Evolutionary conservation across 2,797 vertebrate species (phyloP).

Genomic region (Falco columbarius): DNA sequence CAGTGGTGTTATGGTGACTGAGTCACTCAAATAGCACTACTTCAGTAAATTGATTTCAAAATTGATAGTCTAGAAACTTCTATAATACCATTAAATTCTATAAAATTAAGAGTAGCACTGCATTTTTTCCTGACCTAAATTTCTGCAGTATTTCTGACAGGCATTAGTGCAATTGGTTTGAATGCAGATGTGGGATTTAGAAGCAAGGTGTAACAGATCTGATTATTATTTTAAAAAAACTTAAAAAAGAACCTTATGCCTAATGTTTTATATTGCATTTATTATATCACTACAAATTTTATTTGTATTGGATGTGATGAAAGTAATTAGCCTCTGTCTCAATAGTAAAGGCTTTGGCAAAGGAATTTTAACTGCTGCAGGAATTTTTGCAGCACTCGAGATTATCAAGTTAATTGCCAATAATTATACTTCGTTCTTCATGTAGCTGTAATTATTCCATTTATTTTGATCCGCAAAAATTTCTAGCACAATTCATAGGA

Average conservation of each 20-base stretch:
- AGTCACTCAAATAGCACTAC: not conserved
- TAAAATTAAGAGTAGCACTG: not conserved
- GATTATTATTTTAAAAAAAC: not conserved
- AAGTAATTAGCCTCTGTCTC: not conserved
- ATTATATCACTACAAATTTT: not conserved
- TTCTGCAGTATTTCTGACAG: not conserved
- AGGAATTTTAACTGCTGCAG: not conserved
- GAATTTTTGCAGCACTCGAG: not conserved
- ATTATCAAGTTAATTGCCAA: not conserved
- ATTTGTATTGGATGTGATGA: not conserved
- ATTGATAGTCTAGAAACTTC: not conserved
- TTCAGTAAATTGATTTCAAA: not conserved
- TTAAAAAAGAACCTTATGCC: not conserved
- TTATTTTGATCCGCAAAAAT: not conserved
- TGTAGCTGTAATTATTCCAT: not conserved
- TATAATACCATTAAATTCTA: not conserved
- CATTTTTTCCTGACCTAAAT: constrained; percentile 28
- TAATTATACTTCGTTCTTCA: not conserved
- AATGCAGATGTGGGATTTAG: not conserved
- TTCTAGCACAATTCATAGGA: not conserved
- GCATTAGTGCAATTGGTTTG: not conserved
- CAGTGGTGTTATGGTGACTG: not conserved
- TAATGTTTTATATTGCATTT: not conserved
- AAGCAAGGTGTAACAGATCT: not conserved
- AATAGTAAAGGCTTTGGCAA: not conserved